A percentile compares a stretch with the other conserved stretches of the same genome.
phyloP scores from a whole-genome alignment of 2,888 invertebrate genomes.

The Polylopha cassiicola region DNA sequence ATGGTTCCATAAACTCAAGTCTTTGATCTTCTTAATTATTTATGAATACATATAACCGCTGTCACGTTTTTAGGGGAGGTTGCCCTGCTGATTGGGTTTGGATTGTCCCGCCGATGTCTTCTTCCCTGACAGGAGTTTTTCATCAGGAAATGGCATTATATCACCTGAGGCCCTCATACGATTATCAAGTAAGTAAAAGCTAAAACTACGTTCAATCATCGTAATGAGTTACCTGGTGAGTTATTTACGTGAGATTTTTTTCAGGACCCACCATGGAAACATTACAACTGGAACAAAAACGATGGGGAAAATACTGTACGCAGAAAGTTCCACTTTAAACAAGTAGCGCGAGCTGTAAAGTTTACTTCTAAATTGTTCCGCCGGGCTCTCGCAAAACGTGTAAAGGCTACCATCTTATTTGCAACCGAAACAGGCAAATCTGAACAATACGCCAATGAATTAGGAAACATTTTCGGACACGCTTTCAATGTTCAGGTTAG shows the following conservation, averaged over 20 bases:
- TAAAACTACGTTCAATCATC: too few species aligned
- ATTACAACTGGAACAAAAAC: conserved; percentile 86
- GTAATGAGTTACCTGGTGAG: too few species aligned
- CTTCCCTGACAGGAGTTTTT: conserved; percentile 85
- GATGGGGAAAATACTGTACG: conserved; percentile 80
- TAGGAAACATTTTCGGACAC: conserved; percentile 92
- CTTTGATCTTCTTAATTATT: conserved; percentile 10
- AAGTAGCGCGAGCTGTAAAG: conserved; percentile 96
- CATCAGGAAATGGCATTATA: conserved; percentile 94
- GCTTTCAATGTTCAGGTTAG: conserved; percentile 94
- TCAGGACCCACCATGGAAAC: conserved; percentile 94
- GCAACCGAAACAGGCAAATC: conserved; percentile 98
- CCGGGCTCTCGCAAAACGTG: conserved; percentile 92
- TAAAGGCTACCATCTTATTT: conserved; percentile 95
- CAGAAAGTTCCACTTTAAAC: conserved; percentile 96
- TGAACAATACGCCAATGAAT: conserved; percentile 93
- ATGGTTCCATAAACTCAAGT: conserved; percentile 6
- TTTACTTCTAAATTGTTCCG: conserved; percentile 97
- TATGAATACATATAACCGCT: conserved; percentile 6
- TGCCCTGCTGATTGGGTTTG: conserved; percentile 92
- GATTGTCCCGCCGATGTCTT: conserved; percentile 86
- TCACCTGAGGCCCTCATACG: conserved; percentile 91
- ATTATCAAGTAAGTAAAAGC: conserved; percentile 83
- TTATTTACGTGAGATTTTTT: background rate
- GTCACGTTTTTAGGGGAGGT: conserved; percentile 75